A percentile compares a stretch with the other conserved stretches of the same genome.
These are phyloP conservation scores for Podilymbus podiceps DNA, from an alignment of 2,113 vertebrate genomes.

Conservation along the genomic window DNA sequence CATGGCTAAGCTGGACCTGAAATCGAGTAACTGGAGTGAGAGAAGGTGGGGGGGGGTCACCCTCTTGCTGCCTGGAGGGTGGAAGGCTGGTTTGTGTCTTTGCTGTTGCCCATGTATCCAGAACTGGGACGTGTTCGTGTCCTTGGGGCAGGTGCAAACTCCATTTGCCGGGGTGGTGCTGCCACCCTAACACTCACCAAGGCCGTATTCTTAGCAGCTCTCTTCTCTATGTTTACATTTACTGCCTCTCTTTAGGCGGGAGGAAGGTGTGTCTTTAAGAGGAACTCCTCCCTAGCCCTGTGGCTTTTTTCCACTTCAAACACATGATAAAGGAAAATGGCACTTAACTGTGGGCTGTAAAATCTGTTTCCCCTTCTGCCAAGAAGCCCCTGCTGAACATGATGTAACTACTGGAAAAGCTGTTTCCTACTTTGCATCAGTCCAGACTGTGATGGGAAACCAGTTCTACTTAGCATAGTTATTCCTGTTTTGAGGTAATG, in stretches of 20 bases:
- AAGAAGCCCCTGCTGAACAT: not conserved
- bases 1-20: not conserved
- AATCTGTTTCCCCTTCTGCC: not conserved
- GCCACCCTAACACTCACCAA: not conserved
- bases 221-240: not conserved
- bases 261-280: not conserved
- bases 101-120: not conserved
- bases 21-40: not conserved
- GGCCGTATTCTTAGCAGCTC: not conserved
- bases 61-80: not conserved
- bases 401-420: not conserved
- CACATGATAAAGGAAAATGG: not conserved
- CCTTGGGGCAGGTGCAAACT: not conserved
- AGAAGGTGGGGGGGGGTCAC: not conserved
- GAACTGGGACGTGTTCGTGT: rapidly evolving
- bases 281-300: rapidly evolving
- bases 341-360: not conserved
- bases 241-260: not conserved
- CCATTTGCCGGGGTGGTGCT: rapidly evolving
- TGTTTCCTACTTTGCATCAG: not conserved
- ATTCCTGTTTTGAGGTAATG: not conserved
- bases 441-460: not conserved
- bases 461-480: not conserved
- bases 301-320: not conserved
- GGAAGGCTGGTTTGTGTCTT: not conserved